Base-by-base conservation (phyloP, 2,888 invertebrate species). In the Conchocele bisecta region DNA sequence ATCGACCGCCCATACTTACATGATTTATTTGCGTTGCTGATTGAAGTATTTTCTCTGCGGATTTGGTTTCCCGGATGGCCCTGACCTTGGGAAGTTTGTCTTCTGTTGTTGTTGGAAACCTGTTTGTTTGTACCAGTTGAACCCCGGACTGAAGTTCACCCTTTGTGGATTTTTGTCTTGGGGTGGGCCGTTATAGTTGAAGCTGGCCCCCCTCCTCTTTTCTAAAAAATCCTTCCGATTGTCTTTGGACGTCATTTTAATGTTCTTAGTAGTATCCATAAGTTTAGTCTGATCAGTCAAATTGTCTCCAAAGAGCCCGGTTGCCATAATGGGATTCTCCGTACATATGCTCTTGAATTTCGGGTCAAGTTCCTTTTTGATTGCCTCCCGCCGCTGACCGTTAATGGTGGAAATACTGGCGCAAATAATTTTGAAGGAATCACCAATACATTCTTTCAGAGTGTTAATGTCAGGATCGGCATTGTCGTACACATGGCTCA, bases 221-320 rank as follows among this genome's bases (percentile, higher is more conserved):
- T 6, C 7, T 53, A 33, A 53, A 53, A 50, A 28, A 48, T 39
- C 24, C 17, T n/a, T 44, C 28, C 28, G 6, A 17, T 44, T 29
- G 50, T 11, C 9, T 31, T 3, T 26, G 15, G 31, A n/a, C 15
- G 39, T 54, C 39, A 41, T 53, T 2, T n/a, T 9, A 1, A 37
- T 31, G 3, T 22, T 20, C 37, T 44, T 37, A 15, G 53, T 28
- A 3, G 17, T 41, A 28, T 67, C 51, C 1, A 67, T n/a, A 9
- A 44, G 17, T n/a, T 58, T 57, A n/a, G 31, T 20, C 11, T 42
- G 29, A 9, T 50, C 24, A 15, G 37, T 15, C 15, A 67, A 11
- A 3, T 59, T 42, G 22, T 67, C 66, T 3, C 59, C 59, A 28
- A 65, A 57, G 1, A 65, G 29, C 17, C 46, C 46, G 7, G 42